phyloP scores from a whole-genome alignment of 2,113 vertebrate genomes.

The Cathartes aura region DNA sequence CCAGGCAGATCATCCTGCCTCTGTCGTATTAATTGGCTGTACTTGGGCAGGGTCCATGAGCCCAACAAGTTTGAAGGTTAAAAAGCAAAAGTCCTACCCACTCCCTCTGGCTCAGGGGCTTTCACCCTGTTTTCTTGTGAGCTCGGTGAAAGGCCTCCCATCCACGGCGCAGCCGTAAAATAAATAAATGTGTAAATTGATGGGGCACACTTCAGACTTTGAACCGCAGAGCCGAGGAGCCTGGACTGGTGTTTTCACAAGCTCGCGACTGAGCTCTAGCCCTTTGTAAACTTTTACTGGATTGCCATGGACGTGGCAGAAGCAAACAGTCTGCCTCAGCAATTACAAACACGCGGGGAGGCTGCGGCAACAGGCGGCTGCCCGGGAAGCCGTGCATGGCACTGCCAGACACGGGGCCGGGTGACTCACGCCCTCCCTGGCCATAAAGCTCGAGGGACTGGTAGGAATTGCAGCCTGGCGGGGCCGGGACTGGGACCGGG shows the following conservation, averaged over 20 bases:
- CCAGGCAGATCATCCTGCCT: neutral
- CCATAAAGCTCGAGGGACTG: conserved; percentile 43
- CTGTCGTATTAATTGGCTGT: fast-evolving
- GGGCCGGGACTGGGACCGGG: neutral
- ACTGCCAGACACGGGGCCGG: conserved; percentile 24
- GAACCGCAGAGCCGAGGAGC: neutral
- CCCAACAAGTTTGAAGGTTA: neutral
- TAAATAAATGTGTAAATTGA: neutral
- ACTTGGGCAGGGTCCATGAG: neutral
- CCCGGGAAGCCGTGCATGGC: conserved; percentile 20
- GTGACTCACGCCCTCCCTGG: conserved; percentile 39
- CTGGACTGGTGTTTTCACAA: conserved; percentile 32
- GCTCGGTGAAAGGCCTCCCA: neutral
- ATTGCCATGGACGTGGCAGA: conserved; percentile 44
- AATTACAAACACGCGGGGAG: conserved; percentile 1
- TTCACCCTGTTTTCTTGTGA: neutral
- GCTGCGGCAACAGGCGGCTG: neutral
- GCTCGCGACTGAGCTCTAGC: conserved; percentile 42
- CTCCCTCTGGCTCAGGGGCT: neutral
- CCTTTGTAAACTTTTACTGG: conserved; percentile 64
- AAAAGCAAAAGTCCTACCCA: conserved; percentile 12
- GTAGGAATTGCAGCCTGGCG: neutral
- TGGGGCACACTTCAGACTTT: conserved; percentile 65
- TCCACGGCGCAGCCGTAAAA: neutral
- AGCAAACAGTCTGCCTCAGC: conserved; percentile 63